Evolutionary conservation across 2,113 vertebrate genomes (phyloP).

Genomic region (Crypturellus undulatus): DNA sequence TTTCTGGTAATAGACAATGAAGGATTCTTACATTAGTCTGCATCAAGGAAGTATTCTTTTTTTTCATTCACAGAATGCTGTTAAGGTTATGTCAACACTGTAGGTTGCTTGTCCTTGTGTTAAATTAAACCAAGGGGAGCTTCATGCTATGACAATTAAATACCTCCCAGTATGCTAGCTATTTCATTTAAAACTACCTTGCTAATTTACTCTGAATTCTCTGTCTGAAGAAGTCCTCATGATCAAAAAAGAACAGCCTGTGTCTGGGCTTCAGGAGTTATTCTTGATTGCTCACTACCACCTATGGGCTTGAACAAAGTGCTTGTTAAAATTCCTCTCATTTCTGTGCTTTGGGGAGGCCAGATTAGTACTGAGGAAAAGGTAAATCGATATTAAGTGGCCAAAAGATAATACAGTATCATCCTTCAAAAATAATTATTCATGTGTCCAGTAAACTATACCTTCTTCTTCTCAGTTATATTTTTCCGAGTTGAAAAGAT

Average conservation of each 20-base stretch:
- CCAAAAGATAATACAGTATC: neutral
- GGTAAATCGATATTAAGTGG: neutral
- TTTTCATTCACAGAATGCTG: neutral
- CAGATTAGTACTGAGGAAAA: neutral
- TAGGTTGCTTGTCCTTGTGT: neutral
- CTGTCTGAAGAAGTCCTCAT: neutral
- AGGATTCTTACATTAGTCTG: neutral
- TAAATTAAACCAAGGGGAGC: neutral
- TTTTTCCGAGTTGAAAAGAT: neutral
- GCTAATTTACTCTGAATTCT: neutral
- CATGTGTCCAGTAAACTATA: neutral
- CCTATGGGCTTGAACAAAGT: neutral
- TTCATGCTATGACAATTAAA: neutral
- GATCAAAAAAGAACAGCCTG: neutral
- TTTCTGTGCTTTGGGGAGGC: neutral
- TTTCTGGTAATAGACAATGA: constrained; percentile 8
- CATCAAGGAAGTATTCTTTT: neutral
- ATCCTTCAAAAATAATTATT: neutral
- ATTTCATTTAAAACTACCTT: neutral
- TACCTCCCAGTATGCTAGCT: neutral
- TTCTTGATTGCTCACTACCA: neutral
- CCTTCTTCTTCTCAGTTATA: neutral
- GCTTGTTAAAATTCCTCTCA: neutral
- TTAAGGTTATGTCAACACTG: neutral
- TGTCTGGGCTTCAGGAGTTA: neutral